Percentiles rank a stretch among this genome's conserved stretches.
These are phyloP conservation scores for Lithosia quadra DNA, from an alignment of 2,888 invertebrate genomes.

Conservation along the genomic window DNA sequence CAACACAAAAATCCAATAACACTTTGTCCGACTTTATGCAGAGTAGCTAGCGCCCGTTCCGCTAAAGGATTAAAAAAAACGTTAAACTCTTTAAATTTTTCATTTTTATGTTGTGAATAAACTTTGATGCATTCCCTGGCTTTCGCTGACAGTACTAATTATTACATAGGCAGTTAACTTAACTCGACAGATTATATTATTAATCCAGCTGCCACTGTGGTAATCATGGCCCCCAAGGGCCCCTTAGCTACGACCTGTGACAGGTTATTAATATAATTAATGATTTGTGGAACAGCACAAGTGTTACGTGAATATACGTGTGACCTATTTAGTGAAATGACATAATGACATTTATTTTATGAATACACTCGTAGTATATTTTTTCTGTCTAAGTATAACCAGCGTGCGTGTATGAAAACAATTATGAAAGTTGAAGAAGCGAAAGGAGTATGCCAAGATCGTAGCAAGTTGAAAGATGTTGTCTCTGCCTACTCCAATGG, in stretches of 20 bases:
- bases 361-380: background rate
- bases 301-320: background rate
- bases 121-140: background rate
- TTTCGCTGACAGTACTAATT: background rate
- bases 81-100: slow-evolving; percentile 3
- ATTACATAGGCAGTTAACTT: slow-evolving; percentile 10
- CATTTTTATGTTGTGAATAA: background rate
- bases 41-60: background rate
- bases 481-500: too few relatives aligned
- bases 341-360: slow-evolving; percentile 4
- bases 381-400: too few relatives aligned
- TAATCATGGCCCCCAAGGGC: slow-evolving; percentile 20
- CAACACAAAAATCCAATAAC: background rate
- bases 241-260: slow-evolving; percentile 11
- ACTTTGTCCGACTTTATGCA: background rate
- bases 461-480: too few relatives aligned
- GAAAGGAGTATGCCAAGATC: too few relatives aligned
- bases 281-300: slow-evolving; percentile 11
- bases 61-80: background rate
- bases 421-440: too few relatives aligned
- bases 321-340: slow-evolving; percentile 13
- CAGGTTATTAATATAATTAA: slow-evolving; percentile 28
- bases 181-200: slow-evolving; percentile 11
- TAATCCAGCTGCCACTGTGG: slow-evolving; percentile 12
- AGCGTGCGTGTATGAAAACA: too few relatives aligned